Base-by-base conservation (phyloP, 64 coral and sea anemone genomes). In the Acropora yongei region DNA sequence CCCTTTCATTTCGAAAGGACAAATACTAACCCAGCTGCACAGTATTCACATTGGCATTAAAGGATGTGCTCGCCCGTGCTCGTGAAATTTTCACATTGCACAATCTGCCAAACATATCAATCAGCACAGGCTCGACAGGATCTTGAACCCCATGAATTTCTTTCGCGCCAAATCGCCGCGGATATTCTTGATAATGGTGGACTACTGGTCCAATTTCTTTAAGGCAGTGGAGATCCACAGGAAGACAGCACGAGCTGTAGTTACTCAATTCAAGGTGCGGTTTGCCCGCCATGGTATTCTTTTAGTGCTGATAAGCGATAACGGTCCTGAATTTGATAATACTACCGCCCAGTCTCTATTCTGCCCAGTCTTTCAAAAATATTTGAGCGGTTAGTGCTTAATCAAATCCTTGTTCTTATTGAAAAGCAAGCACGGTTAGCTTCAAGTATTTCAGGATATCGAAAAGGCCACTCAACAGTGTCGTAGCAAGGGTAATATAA, bases 171-270 rank as follows among this genome's bases (percentile, higher is more conserved):
- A 76, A 75, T 91, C 76, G 48, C 16, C 30, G 63, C 48, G 41
- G 80, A 75, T 47, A 57, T 84, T 91, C 72, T 48, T 92, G 53
- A 76, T 92, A 44, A 84, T 85, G n/a, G 90, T 85, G 71, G 71
- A 76, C 87, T 86, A 87, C 91, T 87, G 60, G 76, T 78, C 72
- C 44, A 86, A 73, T 46, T 88, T 88, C 91, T 93, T 88, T 80
- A 84, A 93, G 49, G 84, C 82, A 13, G 83, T 72, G 49, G 76
- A 93, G 63, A 80, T 88, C 18, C 39, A 55, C 75, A 87, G 47
- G 55, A 93, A 63, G 61, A 88, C 63, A 60, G 71, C 91, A 17
- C 41, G 78, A 49, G 68, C 41, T 66, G 82, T 87, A 7, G 87
- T 92, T 57, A 75, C 45, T 49, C 43, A 82, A 49, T 49, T 82